phyloP scores from a whole-genome alignment of 1,140 invertebrate species.

The Hetaerina americana region DNA sequence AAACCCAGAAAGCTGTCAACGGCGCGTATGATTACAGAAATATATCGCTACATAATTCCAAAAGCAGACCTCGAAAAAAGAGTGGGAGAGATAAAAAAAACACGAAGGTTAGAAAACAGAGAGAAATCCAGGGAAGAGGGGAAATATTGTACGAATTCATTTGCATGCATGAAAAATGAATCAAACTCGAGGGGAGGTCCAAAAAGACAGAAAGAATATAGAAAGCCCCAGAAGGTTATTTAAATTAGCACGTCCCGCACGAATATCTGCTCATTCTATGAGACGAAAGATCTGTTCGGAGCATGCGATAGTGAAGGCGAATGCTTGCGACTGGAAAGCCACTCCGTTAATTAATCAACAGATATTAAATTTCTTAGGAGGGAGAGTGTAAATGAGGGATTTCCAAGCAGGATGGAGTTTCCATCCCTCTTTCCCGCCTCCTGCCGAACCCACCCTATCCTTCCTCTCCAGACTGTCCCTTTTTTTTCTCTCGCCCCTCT shows the following conservation, averaged over 20 bases:
- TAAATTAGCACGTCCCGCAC: too few species aligned
- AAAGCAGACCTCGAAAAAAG: background rate
- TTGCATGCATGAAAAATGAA: background rate
- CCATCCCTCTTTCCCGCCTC: background rate
- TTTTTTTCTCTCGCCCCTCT: background rate
- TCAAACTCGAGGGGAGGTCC: background rate
- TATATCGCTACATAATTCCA: background rate
- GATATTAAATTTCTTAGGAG: background rate
- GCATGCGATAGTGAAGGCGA: too few species aligned
- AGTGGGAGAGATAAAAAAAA: background rate
- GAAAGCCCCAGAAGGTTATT: too few species aligned
- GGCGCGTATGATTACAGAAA: background rate
- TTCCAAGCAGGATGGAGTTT: background rate
- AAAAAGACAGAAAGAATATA: too few species aligned
- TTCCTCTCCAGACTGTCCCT: background rate
- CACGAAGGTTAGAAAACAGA: too few species aligned
- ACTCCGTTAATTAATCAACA: background rate
- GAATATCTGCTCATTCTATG: too few species aligned
- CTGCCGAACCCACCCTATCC: background rate
- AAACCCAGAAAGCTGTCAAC: background rate
- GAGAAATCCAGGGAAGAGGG: background rate
- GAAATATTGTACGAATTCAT: background rate
- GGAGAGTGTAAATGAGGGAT: background rate
- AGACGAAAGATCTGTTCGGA: too few species aligned
- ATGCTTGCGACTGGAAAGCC: background rate